A percentile compares a stretch with the other conserved stretches of the same genome.
Conservation (phyloP, 1,140 invertebrate species). For the Streblospio benedicti region DNA sequence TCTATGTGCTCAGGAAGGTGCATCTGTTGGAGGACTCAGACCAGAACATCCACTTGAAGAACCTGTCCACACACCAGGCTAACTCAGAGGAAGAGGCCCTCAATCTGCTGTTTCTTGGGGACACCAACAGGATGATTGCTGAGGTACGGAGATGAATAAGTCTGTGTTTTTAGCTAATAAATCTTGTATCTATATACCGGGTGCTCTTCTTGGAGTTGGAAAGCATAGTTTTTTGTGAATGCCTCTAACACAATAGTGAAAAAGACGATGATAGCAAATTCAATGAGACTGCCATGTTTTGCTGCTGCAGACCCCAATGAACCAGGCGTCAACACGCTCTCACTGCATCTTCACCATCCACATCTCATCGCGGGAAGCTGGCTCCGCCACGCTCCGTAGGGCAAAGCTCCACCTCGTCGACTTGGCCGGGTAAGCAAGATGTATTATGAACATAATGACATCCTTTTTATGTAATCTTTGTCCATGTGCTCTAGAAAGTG, state of each 20-base stretch:
- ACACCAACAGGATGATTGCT: constrained; percentile 57
- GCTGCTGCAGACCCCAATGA: constrained; percentile 59
- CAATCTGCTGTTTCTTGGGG: constrained; percentile 54
- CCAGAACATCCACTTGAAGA: constrained; percentile 55
- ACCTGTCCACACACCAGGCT: constrained; percentile 54
- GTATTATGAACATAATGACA: not conserved
- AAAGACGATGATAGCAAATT: too few species aligned
- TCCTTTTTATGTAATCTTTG: too few species aligned
- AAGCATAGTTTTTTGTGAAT: not conserved
- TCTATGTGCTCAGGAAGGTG: constrained; percentile 52
- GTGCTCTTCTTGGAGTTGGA: not conserved
- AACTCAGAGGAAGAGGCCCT: constrained; percentile 55
- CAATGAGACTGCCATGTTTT: too few species aligned
- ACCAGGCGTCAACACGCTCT: constrained; percentile 58
- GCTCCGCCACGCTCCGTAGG: constrained; percentile 48
- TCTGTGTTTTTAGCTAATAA: too few species aligned
- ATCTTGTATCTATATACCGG: not conserved
- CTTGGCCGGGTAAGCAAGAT: constrained; percentile 53
- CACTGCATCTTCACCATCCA: constrained; percentile 62
- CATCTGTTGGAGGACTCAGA: constrained; percentile 54
- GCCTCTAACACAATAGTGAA: not conserved
- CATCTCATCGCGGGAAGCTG: constrained; percentile 48
- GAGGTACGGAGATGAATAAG: too few species aligned
- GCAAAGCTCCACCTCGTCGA: constrained; percentile 61
- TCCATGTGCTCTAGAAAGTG: too few species aligned